A percentile compares a stretch with the other conserved stretches of the same genome.
Evolutionary conservation across 2,113 vertebrate genomes (phyloP).

Genomic region (Emydura subglobosa): DNA sequence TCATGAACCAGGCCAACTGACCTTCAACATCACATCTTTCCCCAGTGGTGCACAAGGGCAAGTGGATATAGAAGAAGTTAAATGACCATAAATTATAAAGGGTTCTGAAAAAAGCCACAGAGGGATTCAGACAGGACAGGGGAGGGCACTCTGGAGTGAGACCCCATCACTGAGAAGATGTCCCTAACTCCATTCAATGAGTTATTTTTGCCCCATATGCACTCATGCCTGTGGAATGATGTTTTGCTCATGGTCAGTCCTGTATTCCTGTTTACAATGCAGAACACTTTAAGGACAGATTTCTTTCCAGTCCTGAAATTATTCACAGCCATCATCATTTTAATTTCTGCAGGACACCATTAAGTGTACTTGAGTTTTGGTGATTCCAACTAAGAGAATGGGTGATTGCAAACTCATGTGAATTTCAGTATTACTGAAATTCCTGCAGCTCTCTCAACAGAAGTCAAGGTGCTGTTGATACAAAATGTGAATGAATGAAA

Average conservation of each 20-base stretch:
- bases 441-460: neutral
- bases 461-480: neutral
- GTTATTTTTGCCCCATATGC: neutral
- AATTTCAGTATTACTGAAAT: neutral
- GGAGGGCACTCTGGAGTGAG: neutral
- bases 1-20: neutral
- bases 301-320: rapidly evolving
- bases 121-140: neutral
- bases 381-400: neutral
- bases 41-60: neutral
- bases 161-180: neutral
- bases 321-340: neutral
- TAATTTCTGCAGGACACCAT: neutral
- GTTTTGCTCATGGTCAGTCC: neutral
- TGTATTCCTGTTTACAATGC: rapidly evolving
- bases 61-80: neutral
- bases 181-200: neutral
- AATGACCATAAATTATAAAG: neutral
- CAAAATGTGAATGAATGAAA: neutral
- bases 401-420: neutral
- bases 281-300: neutral
- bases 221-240: neutral
- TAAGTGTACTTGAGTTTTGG: neutral
- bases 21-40: neutral
- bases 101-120: neutral